These are phyloP conservation scores for Gymnopithys bicolor DNA, from an alignment of 2,797 vertebrate genomes.

Conservation along the genomic window DNA sequence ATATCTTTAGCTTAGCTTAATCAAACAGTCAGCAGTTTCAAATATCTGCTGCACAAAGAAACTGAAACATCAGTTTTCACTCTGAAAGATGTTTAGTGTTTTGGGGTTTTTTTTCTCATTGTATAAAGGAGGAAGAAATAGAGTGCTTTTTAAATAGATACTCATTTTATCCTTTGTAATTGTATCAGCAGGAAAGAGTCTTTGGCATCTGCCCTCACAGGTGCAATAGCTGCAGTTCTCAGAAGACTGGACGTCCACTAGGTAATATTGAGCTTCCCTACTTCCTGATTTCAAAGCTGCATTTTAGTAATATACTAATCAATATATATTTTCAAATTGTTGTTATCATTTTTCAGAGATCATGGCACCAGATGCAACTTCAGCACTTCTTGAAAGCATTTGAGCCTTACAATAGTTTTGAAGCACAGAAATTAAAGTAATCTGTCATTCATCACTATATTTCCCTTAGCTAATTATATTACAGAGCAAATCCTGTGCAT, in stretches of 20 bases:
- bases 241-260: neutral
- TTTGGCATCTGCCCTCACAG: neutral
- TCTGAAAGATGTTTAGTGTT: neutral
- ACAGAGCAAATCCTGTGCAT: neutral
- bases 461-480: constrained; percentile 21
- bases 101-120: neutral
- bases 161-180: neutral
- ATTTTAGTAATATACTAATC: constrained; percentile 18
- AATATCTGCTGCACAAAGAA: neutral
- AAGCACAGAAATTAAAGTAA: constrained; percentile 43
- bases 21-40: neutral
- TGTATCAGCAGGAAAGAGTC: neutral
- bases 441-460: neutral
- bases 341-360: constrained; percentile 32
- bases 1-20: constrained; percentile 6
- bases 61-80: neutral
- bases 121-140: neutral
- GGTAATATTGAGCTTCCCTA: neutral
- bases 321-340: constrained; percentile 51
- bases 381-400: constrained; percentile 33
- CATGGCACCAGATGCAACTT: constrained; percentile 36
- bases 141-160: neutral
- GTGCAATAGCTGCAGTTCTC: neutral
- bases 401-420: constrained; percentile 38
- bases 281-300: neutral